Conservation (phyloP, 2,888 invertebrate genomes). For the Nesidiocoris tenuis region DNA sequence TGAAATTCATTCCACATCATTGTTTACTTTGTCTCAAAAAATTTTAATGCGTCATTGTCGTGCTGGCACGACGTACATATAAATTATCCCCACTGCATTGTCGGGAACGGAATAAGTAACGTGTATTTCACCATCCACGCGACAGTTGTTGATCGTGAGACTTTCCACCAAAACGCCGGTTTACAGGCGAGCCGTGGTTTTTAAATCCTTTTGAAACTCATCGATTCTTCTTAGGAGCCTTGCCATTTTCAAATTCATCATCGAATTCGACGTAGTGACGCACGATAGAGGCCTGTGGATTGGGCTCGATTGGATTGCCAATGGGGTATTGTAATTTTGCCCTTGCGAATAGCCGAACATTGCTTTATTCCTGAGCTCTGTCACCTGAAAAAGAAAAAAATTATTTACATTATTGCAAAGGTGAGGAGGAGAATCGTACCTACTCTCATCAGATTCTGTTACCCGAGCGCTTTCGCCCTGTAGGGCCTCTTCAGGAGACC, state of each 20-base stretch:
- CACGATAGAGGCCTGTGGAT: not conserved
- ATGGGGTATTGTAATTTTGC: not conserved
- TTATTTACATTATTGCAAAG: not conserved
- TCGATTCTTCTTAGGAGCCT: constrained; percentile 29
- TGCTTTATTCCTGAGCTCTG: not conserved
- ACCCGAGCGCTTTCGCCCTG: too few relatives aligned
- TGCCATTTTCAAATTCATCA: constrained; percentile 17
- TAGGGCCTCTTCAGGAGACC: too few relatives aligned
- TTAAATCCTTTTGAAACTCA: constrained; percentile 23
- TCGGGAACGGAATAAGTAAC: too few relatives aligned
- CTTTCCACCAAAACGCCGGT: too few relatives aligned
- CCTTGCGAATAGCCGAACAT: not conserved
- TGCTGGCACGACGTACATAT: too few relatives aligned
- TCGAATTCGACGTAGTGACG: not conserved
- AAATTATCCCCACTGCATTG: too few relatives aligned
- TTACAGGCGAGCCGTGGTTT: constrained; percentile 18
- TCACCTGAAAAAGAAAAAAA: not conserved
- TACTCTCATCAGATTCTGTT: too few relatives aligned
- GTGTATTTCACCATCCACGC: too few relatives aligned
- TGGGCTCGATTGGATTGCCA: not conserved
- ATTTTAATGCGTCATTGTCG: too few relatives aligned
- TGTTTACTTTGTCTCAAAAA: too few relatives aligned
- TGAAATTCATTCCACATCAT: too few relatives aligned
- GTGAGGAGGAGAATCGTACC: not conserved
- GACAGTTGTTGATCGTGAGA: too few relatives aligned